These are phyloP conservation scores for Drosophila nr. fundita DNA, from an alignment of 2,888 invertebrate species.

Conservation along the genomic window DNA sequence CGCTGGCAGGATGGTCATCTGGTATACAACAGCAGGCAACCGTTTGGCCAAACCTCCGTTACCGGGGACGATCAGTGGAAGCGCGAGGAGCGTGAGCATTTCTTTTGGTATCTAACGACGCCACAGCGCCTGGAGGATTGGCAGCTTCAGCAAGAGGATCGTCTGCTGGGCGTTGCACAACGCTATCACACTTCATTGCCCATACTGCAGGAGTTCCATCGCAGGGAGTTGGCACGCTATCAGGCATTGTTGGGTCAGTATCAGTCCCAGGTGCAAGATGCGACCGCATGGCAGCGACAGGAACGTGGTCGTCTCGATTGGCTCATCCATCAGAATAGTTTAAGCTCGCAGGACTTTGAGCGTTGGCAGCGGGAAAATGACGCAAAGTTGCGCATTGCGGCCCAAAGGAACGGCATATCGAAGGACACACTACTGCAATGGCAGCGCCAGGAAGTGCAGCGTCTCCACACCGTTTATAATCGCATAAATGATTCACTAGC, in stretches of 20 bases:
- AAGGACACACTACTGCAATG: slow-evolving; percentile 79
- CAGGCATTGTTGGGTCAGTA: slow-evolving; percentile 75
- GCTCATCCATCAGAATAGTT: slow-evolving; percentile 83
- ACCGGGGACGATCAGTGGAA: slow-evolving; percentile 83
- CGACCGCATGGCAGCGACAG: slow-evolving; percentile 75
- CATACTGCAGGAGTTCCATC: slow-evolving; percentile 81
- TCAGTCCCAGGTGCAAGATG: slow-evolving; percentile 68
- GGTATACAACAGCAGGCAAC: slow-evolving; percentile 77
- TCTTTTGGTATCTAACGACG: slow-evolving; percentile 81
- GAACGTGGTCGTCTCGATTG: slow-evolving; percentile 83
- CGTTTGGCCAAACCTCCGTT: slow-evolving; percentile 77
- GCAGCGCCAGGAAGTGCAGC: slow-evolving; percentile 81
- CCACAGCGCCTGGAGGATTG: slow-evolving; percentile 77
- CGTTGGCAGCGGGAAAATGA: slow-evolving; percentile 82
- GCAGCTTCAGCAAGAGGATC: slow-evolving; percentile 83
- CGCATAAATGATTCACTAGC: slow-evolving; percentile 76
- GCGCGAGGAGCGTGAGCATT: slow-evolving; percentile 82
- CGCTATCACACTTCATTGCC: slow-evolving; percentile 77
- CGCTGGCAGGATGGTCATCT: slow-evolving; percentile 82
- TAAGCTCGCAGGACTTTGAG: slow-evolving; percentile 77
- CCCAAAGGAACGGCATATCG: slow-evolving; percentile 72
- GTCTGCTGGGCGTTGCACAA: slow-evolving; percentile 74
- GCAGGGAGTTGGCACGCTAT: slow-evolving; percentile 80
- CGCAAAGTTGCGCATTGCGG: slow-evolving; percentile 66
- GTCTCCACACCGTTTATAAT: slow-evolving; percentile 76